phyloP scores from a whole-genome alignment of 2,888 invertebrate species.

The Rhopalosiphum nymphaeae region DNA sequence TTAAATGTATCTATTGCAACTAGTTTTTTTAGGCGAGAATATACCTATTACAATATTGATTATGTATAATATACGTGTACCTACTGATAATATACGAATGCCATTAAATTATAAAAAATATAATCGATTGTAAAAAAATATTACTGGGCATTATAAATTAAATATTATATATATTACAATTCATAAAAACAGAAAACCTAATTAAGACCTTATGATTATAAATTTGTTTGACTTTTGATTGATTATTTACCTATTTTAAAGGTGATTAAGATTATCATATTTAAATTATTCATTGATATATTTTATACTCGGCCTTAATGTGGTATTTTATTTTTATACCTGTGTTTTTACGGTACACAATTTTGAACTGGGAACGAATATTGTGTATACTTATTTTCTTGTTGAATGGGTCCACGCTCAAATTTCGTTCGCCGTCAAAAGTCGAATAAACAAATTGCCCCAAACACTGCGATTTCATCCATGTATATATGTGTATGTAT shows the following conservation, averaged over 20 bases:
- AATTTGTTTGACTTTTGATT: not conserved
- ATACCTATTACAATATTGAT: not conserved
- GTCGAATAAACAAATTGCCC: not conserved
- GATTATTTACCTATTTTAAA: not conserved
- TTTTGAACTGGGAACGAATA: not conserved
- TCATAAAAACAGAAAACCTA: not conserved
- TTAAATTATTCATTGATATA: not conserved
- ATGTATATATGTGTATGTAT: no score
- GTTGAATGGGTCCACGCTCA: not conserved
- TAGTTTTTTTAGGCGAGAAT: not conserved
- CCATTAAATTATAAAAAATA: not conserved
- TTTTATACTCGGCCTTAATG: not conserved
- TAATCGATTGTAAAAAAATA: not conserved
- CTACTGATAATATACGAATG: not conserved
- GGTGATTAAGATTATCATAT: not conserved
- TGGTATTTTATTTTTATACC: not conserved
- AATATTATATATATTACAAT: not conserved
- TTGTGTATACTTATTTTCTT: not conserved
- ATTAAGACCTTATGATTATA: not conserved
- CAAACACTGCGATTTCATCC: not conserved
- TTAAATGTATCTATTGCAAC: not conserved
- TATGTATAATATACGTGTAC: not conserved
- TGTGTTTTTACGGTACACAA: not conserved
- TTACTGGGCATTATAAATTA: not conserved
- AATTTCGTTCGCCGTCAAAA: not conserved